Percentiles rank a stretch among this genome's conserved stretches.
Conservation (phyloP, 2,888 invertebrate genomes). For the Aleiodes leptofemur region DNA sequence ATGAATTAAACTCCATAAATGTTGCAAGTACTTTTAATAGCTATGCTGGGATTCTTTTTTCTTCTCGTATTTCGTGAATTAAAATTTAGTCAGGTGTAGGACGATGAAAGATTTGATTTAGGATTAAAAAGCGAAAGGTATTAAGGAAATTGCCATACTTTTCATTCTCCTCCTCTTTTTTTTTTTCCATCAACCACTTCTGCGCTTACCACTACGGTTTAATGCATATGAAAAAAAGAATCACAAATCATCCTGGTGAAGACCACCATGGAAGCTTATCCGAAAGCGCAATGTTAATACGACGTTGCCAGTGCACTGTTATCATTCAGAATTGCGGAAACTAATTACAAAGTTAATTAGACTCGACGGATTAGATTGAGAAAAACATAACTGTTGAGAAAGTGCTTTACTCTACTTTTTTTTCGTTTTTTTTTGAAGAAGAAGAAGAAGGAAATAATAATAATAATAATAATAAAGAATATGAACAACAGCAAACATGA, state of each 20-base stretch:
- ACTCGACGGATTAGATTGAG: constrained; percentile 52
- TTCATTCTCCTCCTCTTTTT: constrained; percentile 22
- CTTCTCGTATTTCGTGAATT: constrained; percentile 9
- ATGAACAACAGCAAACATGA: not conserved
- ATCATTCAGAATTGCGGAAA: constrained; percentile 50
- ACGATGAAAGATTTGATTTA: constrained; percentile 44
- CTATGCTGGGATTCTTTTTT: not conserved
- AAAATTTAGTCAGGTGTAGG: constrained; percentile 32
- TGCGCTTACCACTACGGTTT: not conserved
- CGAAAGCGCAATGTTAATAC: constrained; percentile 16
- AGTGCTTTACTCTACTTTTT: constrained; percentile 18
- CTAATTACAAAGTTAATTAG: constrained; percentile 56
- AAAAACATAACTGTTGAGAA: constrained; percentile 41
- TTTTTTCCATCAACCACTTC: constrained; percentile 11
- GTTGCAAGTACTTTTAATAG: constrained; percentile 25
- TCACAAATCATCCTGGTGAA: constrained; percentile 25
- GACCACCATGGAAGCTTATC: constrained; percentile 1
- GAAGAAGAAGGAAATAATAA: not conserved
- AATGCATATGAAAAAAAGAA: constrained; percentile 35
- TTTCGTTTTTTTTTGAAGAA: not conserved
- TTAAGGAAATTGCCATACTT: constrained; percentile 42
- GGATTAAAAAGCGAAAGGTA: constrained; percentile 18
- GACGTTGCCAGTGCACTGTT: constrained; percentile 20
- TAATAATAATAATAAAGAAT: not conserved
- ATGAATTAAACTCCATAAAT: constrained; percentile 3